Evolutionary conservation across 2,113 vertebrate species (phyloP), one percentile per base, ranked within the genome.

Genomic region (Trematomus loennbergii): DNA sequence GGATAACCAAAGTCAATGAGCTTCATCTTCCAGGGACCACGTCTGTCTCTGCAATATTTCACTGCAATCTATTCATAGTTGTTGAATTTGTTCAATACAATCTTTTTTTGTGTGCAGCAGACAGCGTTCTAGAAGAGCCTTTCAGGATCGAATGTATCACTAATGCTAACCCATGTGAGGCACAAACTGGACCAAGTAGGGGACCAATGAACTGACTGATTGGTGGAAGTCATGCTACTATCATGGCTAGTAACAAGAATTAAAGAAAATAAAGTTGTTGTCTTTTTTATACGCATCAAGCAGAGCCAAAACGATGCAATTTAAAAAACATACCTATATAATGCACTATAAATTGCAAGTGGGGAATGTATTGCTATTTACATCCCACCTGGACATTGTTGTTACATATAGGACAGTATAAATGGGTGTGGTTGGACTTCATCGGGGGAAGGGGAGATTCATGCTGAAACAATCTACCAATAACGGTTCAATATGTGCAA

Each of bases 381-480:
- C 53, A 25, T 49, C 2, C 9, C 22, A 70, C 45, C 36, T 54
- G 63, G 13, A 62, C 17, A 40, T 29, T 64, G 40, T 29, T 64
- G 40, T 60, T 20, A 18, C 2, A 55, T 55, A 9, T 3, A 20
- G 46, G 54, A 33, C 8, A 11, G 25, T 7, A 20, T 43, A 48
- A 16, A 40, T 13, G 59, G 48, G 25, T 54, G 4, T 49, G 43
- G 58, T 63, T 15, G 13, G 60, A 57, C 33, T 16, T 3, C 12
- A 40, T 50, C 54, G 49, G 58, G 36, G 13, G 57, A 72, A n/a
- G 40, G 67, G 15, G 50, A 45, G n/a, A 49, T 40, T 45, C 58
- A 75, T 65, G 58, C 49, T 75, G 81, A 82, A 81, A 66, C 20
- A 72, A 72, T 79, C 43, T 48, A 65, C 61, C 2, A 16, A n/a